A percentile compares a stretch with the other conserved stretches of the same genome.
Conservation (phyloP, 2,888 invertebrate species). For the Netelia inedita region DNA sequence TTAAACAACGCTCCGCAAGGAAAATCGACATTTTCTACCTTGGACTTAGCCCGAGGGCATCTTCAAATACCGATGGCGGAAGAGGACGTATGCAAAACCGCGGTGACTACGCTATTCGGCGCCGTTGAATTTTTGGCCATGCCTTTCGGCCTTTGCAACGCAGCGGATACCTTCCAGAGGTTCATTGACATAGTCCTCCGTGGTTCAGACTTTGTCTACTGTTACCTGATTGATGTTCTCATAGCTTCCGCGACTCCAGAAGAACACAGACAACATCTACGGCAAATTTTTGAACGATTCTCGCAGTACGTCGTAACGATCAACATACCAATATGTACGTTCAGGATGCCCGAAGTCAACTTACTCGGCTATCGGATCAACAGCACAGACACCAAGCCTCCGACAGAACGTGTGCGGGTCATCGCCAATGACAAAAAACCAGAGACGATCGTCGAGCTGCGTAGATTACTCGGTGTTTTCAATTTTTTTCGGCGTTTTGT, state of each 20-base stretch:
- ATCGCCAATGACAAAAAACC: slow-evolving; percentile 14
- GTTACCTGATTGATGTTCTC: slow-evolving; percentile 72
- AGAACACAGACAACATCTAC: slow-evolving; percentile 29
- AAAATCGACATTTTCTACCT: slow-evolving; percentile 68
- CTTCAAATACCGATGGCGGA: slow-evolving; percentile 74
- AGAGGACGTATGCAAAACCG: slow-evolving; percentile 76
- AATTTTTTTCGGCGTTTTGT: slow-evolving; percentile 18
- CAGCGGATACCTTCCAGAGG: slow-evolving; percentile 79
- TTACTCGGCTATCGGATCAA: neutral
- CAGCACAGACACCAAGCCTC: neutral
- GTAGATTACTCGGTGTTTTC: neutral
- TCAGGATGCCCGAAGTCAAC: neutral
- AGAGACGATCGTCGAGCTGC: neutral
- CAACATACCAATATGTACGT: neutral
- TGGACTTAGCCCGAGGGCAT: slow-evolving; percentile 72
- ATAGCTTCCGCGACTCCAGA: slow-evolving; percentile 18
- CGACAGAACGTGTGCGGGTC: neutral
- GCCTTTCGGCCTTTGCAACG: slow-evolving; percentile 80
- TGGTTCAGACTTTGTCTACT: slow-evolving; percentile 72
- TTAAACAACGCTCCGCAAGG: slow-evolving; percentile 67
- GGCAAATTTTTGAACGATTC: slow-evolving; percentile 4
- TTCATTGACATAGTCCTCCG: slow-evolving; percentile 74
- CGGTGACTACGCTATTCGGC: slow-evolving; percentile 77
- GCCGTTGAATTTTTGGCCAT: slow-evolving; percentile 78
- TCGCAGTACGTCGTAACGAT: neutral